These are phyloP conservation scores for Daubentonia madagascariensis DNA, from an alignment of 2,113 vertebrate genomes.

Conservation along the genomic window DNA sequence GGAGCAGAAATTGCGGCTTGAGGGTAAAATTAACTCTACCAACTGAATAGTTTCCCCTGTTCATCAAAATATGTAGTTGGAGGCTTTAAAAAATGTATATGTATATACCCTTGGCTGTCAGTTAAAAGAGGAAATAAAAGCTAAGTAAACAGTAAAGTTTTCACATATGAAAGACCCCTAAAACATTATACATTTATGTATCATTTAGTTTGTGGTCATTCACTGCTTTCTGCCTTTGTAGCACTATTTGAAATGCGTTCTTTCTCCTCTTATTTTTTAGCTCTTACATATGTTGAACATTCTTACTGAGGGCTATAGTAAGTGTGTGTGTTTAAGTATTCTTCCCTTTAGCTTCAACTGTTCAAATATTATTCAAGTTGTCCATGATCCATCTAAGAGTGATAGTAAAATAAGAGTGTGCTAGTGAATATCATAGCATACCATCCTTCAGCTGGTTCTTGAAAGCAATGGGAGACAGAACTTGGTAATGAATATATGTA, in stretches of 20 bases:
- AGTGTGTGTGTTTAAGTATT: conserved; percentile 54
- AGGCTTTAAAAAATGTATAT: not conserved
- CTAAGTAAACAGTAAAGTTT: not conserved
- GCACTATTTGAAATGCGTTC: conserved; percentile 45
- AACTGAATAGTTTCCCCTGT: not conserved
- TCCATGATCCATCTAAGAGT: conserved; percentile 36
- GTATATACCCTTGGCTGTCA: not conserved
- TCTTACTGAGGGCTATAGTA: conserved; percentile 42
- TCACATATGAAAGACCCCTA: not conserved
- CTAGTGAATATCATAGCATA: not conserved
- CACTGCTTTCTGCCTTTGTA: not conserved
- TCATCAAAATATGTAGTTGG: not conserved
- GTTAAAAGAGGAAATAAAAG: conserved; percentile 38
- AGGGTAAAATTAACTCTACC: conserved; percentile 59
- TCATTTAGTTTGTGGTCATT: conserved; percentile 29
- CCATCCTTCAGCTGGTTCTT: conserved; percentile 57
- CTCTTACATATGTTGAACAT: conserved; percentile 60
- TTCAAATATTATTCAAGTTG: conserved; percentile 68
- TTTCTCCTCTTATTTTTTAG: conserved; percentile 57
- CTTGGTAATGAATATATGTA: not conserved
- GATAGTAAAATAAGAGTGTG: conserved; percentile 58
- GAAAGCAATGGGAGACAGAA: conserved; percentile 13
- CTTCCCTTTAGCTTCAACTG: conserved; percentile 45
- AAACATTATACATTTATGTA: not conserved
- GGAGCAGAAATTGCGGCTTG: conserved; percentile 3